Base-by-base conservation (phyloP, 53 echinoderm and acorn worm genomes). In the Hippasteria phrygiana region DNA sequence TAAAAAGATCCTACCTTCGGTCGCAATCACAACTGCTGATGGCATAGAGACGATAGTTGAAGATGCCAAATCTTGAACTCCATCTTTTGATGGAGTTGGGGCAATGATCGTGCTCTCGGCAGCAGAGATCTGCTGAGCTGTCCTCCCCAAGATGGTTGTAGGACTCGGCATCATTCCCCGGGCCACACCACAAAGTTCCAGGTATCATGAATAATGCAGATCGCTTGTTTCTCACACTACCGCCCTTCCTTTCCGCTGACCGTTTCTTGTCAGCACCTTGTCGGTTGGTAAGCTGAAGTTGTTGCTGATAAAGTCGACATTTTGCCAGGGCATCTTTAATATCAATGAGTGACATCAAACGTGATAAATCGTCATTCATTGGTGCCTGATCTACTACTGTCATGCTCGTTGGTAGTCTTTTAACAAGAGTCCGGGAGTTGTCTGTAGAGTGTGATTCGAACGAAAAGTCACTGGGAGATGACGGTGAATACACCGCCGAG, bases 101-200 rank as follows among this genome's bases (percentile, higher is more conserved):
- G 63, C 93, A 94, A 77, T 93, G 90, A 56, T 96, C 96, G 48
- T 96, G 96, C 27, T 91, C 87, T 43, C 96, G 47, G 63, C 96
- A 96, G 62, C 96, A 96, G 6, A 22, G 8, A 43, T 96, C 96
- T 4, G 94, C 87, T 17, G 80, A 71, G 6, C 36, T 65, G 62
- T 87, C 87, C 46, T 91, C 43, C 20, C 96, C 96, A 3, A 96
- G 94, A 8, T 91, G 47, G 20, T 91, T 47, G 78, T 84, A 82
- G 8, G 33, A 11, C 47, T 83, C 63, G 7, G 96, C 96, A 3
- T 70, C 55, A 47, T 59, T 89, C 1, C 96, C 96, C 13, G 83
- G 81, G 27, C 96, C 96, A 63, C 96, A 96, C 96, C 96, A 96
- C 32, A 93, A 75, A 0, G 96, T 96, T 4, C 96, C 96, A 1